A percentile compares a stretch with the other conserved stretches of the same genome.
These are phyloP conservation scores for Trachemys scripta DNA, from an alignment of 2,113 vertebrate species.

Conservation along the genomic window DNA sequence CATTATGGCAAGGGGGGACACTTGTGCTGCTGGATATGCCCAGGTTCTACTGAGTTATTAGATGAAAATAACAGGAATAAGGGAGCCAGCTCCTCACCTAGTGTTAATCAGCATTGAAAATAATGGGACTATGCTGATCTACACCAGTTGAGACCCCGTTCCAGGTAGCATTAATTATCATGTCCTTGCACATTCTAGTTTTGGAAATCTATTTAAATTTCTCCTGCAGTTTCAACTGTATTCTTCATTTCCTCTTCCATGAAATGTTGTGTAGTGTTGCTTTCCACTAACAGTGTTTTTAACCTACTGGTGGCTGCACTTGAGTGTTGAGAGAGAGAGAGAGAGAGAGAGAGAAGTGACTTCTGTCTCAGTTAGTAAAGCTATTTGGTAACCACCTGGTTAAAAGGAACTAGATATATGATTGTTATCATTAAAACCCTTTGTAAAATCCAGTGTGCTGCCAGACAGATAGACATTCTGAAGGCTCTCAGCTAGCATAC, in stretches of 20 bases:
- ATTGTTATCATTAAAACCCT: slow-evolving; percentile 35
- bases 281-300: background rate
- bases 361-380: slow-evolving; percentile 10
- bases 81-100: accelerated
- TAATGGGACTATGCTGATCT: background rate
- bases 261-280: background rate
- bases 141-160: background rate
- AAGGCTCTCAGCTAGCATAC: background rate
- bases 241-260: background rate
- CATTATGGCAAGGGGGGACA: accelerated
- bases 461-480: slow-evolving; percentile 19
- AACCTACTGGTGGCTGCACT: background rate
- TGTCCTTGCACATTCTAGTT: background rate
- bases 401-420: background rate
- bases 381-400: slow-evolving; percentile 5
- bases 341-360: background rate
- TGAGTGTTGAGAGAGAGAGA: background rate
- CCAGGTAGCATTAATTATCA: background rate
- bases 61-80: background rate
- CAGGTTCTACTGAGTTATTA: background rate
- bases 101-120: slow-evolving; percentile 1
- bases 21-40: background rate
- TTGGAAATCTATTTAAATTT: background rate
- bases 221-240: background rate
- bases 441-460: background rate